phyloP scores from a whole-genome alignment of 2,797 vertebrate genomes.

The Peromyscus eremicus region DNA sequence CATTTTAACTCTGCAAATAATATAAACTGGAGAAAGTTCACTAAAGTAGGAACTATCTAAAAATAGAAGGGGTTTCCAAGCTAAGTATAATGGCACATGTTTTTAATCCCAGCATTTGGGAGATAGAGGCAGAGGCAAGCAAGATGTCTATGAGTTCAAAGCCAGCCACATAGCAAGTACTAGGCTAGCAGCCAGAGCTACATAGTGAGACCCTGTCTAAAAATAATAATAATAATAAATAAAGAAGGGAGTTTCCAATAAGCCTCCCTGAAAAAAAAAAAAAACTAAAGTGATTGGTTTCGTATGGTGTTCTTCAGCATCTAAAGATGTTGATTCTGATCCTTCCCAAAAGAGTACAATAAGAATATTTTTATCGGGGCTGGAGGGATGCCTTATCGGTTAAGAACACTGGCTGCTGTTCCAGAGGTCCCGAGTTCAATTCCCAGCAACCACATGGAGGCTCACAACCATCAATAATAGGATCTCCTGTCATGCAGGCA shows the following conservation, averaged over 20 bases:
- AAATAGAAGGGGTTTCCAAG: background rate
- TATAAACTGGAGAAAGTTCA: constrained; percentile 42
- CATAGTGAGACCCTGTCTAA: background rate
- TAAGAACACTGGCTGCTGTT: background rate
- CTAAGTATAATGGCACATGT: too few relatives aligned
- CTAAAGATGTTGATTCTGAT: constrained; percentile 37
- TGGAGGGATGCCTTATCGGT: background rate
- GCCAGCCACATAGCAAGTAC: background rate
- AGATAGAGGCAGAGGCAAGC: background rate
- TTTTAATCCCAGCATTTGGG: background rate
- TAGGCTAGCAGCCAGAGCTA: background rate
- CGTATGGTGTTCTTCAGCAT: constrained; percentile 48
- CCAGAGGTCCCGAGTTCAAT: background rate
- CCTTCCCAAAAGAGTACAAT: constrained; percentile 11
- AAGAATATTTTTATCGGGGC: background rate
- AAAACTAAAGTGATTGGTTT: background rate
- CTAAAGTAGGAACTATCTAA: constrained; percentile 56
- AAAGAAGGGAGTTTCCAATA: constrained; percentile 26
- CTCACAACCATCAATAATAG: background rate
- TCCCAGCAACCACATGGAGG: background rate
- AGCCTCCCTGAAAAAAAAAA: constrained; percentile 40
- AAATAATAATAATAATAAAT: background rate
- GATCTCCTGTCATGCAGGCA: background rate
- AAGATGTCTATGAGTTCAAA: background rate
- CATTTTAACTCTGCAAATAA: constrained; percentile 59